These are phyloP conservation scores for Pygmarrhopalites habei DNA, from an alignment of 1,140 invertebrate species.

Conservation along the genomic window DNA sequence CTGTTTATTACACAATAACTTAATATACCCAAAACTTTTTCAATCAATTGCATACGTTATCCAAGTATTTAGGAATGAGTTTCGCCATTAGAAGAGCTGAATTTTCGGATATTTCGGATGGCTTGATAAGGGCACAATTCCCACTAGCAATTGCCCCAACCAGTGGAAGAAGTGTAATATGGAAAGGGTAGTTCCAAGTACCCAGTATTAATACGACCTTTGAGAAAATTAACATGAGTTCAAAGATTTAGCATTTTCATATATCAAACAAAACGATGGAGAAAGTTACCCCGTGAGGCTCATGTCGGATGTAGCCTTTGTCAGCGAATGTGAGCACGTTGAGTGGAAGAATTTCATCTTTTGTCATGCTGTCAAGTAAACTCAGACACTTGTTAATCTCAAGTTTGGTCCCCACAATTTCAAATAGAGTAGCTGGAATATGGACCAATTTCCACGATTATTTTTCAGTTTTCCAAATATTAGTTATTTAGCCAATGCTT, in stretches of 20 bases:
- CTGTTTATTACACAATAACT: too few relatives aligned
- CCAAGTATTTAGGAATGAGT: constrained; percentile 81
- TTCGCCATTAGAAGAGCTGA: constrained; percentile 66
- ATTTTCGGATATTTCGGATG: constrained; percentile 79
- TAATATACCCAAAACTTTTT: too few relatives aligned
- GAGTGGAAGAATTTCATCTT: constrained; percentile 44
- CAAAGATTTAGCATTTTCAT: neutral
- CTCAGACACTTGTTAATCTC: constrained; percentile 18
- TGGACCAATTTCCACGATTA: neutral
- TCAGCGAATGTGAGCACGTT: constrained; percentile 48
- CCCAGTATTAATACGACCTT: constrained; percentile 67
- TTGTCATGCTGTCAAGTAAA: constrained; percentile 4
- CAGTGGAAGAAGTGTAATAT: constrained; percentile 63
- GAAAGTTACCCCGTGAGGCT: constrained; percentile 62
- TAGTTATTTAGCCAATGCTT: neutral
- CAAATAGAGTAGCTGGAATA: neutral
- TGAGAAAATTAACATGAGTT: too few relatives aligned
- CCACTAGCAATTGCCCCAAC: constrained; percentile 84
- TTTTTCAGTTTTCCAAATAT: neutral
- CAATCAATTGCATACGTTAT: constrained; percentile 55
- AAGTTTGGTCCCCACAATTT: constrained; percentile 22
- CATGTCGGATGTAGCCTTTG: constrained; percentile 42
- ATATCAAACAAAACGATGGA: neutral
- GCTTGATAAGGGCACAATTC: constrained; percentile 89
- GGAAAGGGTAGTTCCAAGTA: constrained; percentile 97